Percentiles rank a stretch among this genome's conserved stretches.
Evolutionary conservation across 2,113 vertebrate genomes (phyloP).

Genomic region (Psittacula cyanocephala): DNA sequence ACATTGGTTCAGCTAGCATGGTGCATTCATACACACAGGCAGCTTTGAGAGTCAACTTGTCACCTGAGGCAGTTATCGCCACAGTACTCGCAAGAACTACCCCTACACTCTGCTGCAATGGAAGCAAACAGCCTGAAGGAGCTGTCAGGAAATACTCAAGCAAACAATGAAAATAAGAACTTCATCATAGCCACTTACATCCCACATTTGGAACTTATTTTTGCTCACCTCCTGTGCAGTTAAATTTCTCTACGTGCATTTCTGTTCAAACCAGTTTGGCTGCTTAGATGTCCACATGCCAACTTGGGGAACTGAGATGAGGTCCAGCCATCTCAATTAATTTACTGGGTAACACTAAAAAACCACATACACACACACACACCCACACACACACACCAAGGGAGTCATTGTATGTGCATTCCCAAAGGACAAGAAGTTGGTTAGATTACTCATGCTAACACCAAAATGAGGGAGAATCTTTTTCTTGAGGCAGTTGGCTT

Average conservation of each 20-base stretch:
- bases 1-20: not conserved
- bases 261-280: not conserved
- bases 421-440: not conserved
- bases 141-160: not conserved
- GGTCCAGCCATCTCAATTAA: not conserved
- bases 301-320: not conserved
- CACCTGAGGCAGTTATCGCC: not conserved
- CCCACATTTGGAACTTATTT: not conserved
- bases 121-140: not conserved
- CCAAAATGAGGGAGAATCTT: not conserved
- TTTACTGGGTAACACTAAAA: not conserved
- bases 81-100: not conserved
- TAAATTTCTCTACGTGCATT: not conserved
- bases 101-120: not conserved
- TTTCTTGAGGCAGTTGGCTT: not conserved
- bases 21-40: accelerated
- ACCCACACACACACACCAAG: not conserved
- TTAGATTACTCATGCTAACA: not conserved
- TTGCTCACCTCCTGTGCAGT: not conserved
- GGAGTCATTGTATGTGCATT: not conserved
- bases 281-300: not conserved
- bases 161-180: not conserved
- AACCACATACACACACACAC: no score
- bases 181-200: not conserved
- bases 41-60: not conserved